A percentile compares a stretch with the other conserved stretches of the same genome.
phyloP scores from a whole-genome alignment of 2,888 invertebrate species.

The Ferrisia virgata region DNA sequence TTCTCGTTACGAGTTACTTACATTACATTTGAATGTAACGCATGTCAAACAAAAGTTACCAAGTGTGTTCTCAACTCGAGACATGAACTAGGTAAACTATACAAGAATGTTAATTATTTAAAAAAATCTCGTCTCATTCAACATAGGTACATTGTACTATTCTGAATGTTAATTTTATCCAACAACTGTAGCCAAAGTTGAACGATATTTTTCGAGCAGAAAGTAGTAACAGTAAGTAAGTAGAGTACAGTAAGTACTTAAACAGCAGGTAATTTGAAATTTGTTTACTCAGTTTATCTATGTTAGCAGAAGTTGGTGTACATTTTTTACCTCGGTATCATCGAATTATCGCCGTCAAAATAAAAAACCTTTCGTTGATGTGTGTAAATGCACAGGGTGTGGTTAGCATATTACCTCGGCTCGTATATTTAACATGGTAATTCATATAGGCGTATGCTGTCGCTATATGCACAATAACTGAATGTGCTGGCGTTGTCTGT shows the following conservation, averaged over 20 bases:
- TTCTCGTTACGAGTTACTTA: no score
- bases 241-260: no score
- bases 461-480: not conserved
- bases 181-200: not conserved
- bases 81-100: not conserved
- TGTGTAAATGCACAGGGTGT: constrained; percentile 14
- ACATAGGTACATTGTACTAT: not conserved
- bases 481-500: constrained; percentile 7
- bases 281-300: not conserved
- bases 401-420: constrained; percentile 12
- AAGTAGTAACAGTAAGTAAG: not conserved
- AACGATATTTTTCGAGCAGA: not conserved
- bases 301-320: not conserved
- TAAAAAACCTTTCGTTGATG: not conserved
- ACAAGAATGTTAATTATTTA: not conserved
- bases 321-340: constrained; percentile 13
- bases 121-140: not conserved
- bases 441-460: constrained; percentile 11
- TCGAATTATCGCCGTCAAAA: not conserved
- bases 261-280: not conserved
- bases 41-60: no score
- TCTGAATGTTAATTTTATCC: not conserved
- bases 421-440: constrained; percentile 18
- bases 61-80: not conserved
- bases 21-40: no score